These are phyloP conservation scores for Darevskia mixta DNA, from an alignment of 2,797 vertebrate species.

Conservation along the genomic window DNA sequence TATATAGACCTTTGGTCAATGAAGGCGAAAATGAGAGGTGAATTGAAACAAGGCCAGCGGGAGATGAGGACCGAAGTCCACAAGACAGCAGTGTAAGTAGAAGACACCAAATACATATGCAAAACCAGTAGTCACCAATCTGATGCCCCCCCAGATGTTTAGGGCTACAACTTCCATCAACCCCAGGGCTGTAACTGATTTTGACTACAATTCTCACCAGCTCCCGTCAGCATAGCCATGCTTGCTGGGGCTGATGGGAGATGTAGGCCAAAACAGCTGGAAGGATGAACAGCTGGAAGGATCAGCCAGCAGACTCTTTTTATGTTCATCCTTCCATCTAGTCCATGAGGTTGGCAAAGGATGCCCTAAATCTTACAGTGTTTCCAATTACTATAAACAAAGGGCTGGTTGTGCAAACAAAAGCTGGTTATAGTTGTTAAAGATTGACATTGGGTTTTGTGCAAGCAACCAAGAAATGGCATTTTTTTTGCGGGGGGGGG, in stretches of 20 bases:
- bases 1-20: background rate
- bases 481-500: conserved; percentile 48
- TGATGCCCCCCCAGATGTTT: background rate
- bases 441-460: conserved; percentile 60
- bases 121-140: no score
- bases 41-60: background rate
- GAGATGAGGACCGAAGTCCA: background rate
- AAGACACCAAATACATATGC: no score
- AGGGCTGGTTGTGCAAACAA: background rate
- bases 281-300: no score
- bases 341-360: no score
- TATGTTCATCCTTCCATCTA: no score
- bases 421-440: conserved; percentile 33
- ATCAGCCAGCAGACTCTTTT: no score
- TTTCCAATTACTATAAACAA: background rate
- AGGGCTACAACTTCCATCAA: no score
- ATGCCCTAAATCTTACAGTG: background rate
- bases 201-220: no score
- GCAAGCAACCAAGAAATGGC: conserved; percentile 39
- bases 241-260: background rate
- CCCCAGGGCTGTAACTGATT: background rate
- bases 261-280: no score
- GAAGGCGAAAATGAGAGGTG: background rate
- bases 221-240: background rate
- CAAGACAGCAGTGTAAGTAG: background rate